Conservation (phyloP, 2,888 invertebrate genomes). For the Patella caerulea region DNA sequence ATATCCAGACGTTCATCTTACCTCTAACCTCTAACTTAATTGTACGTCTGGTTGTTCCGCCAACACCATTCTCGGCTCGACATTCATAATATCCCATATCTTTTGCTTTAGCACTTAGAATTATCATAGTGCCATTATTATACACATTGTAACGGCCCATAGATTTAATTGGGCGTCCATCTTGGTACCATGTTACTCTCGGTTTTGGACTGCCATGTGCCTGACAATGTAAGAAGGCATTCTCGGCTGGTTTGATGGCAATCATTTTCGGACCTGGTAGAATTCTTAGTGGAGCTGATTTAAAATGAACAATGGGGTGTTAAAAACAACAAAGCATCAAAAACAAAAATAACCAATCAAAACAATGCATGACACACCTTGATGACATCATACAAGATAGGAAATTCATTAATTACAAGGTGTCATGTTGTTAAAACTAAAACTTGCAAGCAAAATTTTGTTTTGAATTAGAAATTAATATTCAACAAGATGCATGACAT, state of each 20-base stretch:
- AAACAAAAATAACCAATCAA: too few relatives aligned
- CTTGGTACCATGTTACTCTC: conserved; percentile 56
- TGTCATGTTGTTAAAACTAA: too few relatives aligned
- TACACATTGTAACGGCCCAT: conserved; percentile 47
- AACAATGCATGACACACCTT: too few relatives aligned
- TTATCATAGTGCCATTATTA: conserved; percentile 79
- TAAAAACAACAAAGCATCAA: neutral
- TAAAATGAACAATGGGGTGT: conserved; percentile 4
- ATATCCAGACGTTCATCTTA: conserved; percentile 70
- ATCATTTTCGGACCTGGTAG: conserved; percentile 57
- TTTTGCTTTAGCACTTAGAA: conserved; percentile 77
- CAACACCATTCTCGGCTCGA: conserved; percentile 84
- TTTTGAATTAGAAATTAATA: too few relatives aligned
- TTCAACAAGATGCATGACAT: too few relatives aligned
- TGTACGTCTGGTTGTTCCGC: conserved; percentile 78
- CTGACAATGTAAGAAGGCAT: conserved; percentile 63
- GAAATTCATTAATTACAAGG: too few relatives aligned
- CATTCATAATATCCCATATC: conserved; percentile 90
- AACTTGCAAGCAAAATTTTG: too few relatives aligned
- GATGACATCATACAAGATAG: too few relatives aligned
- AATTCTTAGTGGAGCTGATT: conserved; percentile 58
- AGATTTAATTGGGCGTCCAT: conserved; percentile 38
- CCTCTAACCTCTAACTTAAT: conserved; percentile 83
- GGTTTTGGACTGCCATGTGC: conserved; percentile 62
- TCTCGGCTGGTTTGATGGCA: conserved; percentile 54